A percentile compares a stretch with the other conserved stretches of the same genome.
Evolutionary conservation across 1,140 invertebrate genomes (phyloP).

Genomic region (Eueides isabella): DNA sequence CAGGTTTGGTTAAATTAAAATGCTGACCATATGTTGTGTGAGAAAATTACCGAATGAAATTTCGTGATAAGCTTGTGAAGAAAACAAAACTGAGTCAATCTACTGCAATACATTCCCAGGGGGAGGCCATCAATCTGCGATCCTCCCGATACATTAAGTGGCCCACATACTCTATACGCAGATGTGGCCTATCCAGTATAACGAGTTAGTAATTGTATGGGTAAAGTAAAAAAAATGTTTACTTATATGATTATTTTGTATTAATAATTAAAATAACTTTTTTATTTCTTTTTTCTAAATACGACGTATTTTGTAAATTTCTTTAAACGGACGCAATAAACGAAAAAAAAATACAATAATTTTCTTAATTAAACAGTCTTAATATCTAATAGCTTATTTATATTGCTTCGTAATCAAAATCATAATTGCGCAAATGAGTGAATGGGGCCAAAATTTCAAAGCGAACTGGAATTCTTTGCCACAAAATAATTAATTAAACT

Average conservation of each 20-base stretch:
- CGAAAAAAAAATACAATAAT: neutral
- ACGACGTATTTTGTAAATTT: neutral
- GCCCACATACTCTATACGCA: constrained; percentile 61
- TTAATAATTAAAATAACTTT: neutral
- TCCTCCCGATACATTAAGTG: constrained; percentile 65
- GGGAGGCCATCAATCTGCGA: constrained; percentile 66
- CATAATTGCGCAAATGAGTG: constrained; percentile 63
- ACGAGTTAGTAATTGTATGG: constrained; percentile 17
- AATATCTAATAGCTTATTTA: constrained; percentile 42
- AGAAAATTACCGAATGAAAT: constrained; percentile 4
- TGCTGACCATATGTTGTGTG: no score
- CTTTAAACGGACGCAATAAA: neutral
- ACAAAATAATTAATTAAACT: constrained; percentile 79
- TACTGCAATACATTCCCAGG: constrained; percentile 58
- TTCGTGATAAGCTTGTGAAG: constrained; percentile 39
- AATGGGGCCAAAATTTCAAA: constrained; percentile 65
- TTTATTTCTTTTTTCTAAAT: neutral
- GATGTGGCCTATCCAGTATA: constrained; percentile 50
- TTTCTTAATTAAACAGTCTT: constrained; percentile 3
- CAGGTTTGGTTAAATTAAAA: no score
- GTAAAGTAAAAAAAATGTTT: neutral
- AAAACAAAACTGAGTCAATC: constrained; percentile 59
- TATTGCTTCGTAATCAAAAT: constrained; percentile 67
- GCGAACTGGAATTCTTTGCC: constrained; percentile 69
- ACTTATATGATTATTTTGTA: neutral